Percentiles rank a stretch among this genome's conserved stretches.
These are phyloP conservation scores for Pomatostomus ruficeps DNA, from an alignment of 2,113 vertebrate genomes.

Conservation along the genomic window DNA sequence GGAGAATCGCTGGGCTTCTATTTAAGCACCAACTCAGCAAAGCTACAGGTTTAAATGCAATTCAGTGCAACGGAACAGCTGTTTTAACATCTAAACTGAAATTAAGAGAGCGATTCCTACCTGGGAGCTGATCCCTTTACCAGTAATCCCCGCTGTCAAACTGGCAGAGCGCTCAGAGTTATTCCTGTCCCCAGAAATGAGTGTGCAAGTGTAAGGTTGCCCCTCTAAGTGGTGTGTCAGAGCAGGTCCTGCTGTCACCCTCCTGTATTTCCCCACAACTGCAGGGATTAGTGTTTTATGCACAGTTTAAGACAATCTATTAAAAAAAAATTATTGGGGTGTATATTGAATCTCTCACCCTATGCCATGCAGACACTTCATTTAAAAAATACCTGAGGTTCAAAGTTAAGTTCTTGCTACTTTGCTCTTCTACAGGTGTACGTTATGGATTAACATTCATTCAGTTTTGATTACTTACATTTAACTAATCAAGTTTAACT, in stretches of 20 bases:
- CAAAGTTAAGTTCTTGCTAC: neutral
- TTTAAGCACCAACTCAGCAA: neutral
- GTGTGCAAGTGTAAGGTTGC: neutral
- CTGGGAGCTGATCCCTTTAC: neutral
- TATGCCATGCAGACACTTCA: neutral
- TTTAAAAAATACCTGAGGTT: neutral
- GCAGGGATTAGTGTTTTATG: rapidly evolving
- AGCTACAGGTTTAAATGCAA: rapidly evolving
- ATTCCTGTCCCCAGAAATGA: neutral
- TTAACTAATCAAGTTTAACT: neutral
- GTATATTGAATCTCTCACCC: neutral
- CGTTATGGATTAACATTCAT: rapidly evolving
- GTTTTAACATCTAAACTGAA: neutral
- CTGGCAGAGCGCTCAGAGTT: neutral
- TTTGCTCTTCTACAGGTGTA: neutral
- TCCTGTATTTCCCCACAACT: neutral
- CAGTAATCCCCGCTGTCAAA: neutral
- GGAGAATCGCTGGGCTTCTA: neutral
- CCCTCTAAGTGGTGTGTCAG: neutral
- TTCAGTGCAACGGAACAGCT: rapidly evolving
- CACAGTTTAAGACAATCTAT: neutral
- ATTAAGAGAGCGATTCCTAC: neutral
- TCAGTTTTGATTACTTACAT: neutral
- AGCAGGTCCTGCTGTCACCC: neutral
- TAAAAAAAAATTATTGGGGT: rapidly evolving